Base-by-base conservation (phyloP, 2,888 invertebrate genomes). In the Tenthredo livida region DNA sequence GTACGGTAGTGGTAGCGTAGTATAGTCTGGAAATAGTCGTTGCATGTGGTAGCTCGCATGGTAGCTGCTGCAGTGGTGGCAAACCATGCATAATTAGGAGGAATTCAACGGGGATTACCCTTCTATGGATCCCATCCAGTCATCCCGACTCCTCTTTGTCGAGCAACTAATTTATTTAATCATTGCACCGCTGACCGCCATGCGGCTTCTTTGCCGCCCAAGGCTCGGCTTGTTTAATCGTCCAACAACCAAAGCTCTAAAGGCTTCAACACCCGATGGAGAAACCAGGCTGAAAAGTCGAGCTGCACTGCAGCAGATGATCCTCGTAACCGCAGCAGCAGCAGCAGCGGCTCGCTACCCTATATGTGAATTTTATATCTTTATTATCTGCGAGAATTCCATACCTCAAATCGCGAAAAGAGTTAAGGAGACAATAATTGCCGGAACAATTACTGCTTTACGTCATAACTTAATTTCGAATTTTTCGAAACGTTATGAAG, bases 51-150 rank as follows among this genome's bases (percentile, higher is more conserved):
- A 43, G 43, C 29, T n/a, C n/a, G n/a, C 25, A n/a, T 65, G 67
- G 82, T 82, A 67, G 83, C 47, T 25, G 83, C 47, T 25, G 80
- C 54, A 89, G 88, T 89, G 90, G 90, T 92, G 92, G 91, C 90
- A 92, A 92, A 92, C 91, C 92, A 91, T 92, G 92, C 92, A 92
- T 92, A 92, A 92, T 92, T 92, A 92, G 90, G 91, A 92, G 91
- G 92, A 92, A 92, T 92, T 92, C 92, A 92, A 91, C 90, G 88
- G 90, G 92, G 92, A 92, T 92, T 92, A 92, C 91, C 91, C 90
- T 90, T 90, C 89, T 90, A 90, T 88, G 91, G 89, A 92, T 91
- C 91, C 90, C 90, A 90, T 90, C 91, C 90, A 92, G 92, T 92
- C 92, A 92, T 92, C 90, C 89, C 86, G 83, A 87, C 90, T 89